Conservation (phyloP, 2,113 vertebrate species). For the Emydocephalus ijimae region DNA sequence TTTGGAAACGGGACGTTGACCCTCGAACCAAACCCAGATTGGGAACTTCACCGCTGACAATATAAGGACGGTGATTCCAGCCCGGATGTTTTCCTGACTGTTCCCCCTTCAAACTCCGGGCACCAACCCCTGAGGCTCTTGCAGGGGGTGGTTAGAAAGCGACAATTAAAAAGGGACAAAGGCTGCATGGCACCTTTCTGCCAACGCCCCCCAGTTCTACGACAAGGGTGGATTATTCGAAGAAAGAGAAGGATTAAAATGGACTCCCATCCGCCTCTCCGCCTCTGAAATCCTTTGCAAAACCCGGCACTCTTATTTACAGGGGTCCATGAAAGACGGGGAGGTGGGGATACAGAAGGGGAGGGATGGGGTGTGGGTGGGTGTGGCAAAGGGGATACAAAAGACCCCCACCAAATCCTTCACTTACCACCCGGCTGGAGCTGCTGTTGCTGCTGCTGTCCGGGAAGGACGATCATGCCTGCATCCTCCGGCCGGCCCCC, state of each 20-base stretch:
- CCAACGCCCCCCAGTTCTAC: neutral
- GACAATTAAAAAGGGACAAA: neutral
- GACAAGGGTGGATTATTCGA: neutral
- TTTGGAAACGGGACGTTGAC: neutral
- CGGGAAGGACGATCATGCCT: neutral
- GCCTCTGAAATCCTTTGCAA: too few species aligned
- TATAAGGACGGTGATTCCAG: neutral
- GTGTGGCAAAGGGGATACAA: neutral
- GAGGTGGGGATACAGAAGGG: accelerated
- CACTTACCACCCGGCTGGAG: neutral
- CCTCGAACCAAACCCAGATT: neutral
- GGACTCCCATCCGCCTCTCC: neutral
- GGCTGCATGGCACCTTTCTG: neutral
- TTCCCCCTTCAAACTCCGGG: neutral
- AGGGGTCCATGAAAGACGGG: accelerated
- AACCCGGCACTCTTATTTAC: accelerated
- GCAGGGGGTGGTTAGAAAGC: neutral
- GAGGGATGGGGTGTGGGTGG: neutral
- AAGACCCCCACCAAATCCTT: neutral
- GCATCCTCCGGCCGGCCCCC: neutral
- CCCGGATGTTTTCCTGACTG: neutral
- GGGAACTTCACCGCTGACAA: neutral
- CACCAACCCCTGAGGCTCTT: neutral
- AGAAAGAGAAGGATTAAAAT: neutral
- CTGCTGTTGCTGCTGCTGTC: neutral